A percentile compares a stretch with the other conserved stretches of the same genome.
Conservation (phyloP, 2,888 invertebrate genomes). For the Halictus ligatus region DNA sequence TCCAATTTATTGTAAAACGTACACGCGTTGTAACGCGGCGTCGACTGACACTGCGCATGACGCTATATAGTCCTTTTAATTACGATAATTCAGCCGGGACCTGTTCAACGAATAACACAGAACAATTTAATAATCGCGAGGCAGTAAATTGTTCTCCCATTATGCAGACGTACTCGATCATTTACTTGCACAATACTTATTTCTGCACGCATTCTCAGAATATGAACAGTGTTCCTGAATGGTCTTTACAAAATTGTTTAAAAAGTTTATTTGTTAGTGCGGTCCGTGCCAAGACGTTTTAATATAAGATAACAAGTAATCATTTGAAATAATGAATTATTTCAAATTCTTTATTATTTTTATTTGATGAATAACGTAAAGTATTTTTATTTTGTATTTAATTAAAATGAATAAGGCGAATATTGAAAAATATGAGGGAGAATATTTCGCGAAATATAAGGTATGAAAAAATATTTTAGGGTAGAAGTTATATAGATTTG, state of each 20-base stretch:
- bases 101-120: neutral
- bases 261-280: too few species aligned
- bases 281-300: too few species aligned
- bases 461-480: too few species aligned
- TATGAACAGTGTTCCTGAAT: neutral
- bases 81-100: conserved; percentile 2
- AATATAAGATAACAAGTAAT: too few species aligned
- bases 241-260: neutral
- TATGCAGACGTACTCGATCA: neutral
- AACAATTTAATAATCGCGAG: neutral
- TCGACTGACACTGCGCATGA: neutral
- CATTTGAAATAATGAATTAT: too few species aligned
- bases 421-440: too few species aligned
- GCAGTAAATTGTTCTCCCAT: neutral
- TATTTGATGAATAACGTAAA: too few species aligned
- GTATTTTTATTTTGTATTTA: too few species aligned
- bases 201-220: neutral
- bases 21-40: neutral
- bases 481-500: too few species aligned
- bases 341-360: too few species aligned
- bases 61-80: neutral
- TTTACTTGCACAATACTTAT: neutral
- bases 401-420: too few species aligned
- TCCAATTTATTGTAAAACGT: neutral
- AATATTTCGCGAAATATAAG: too few species aligned